Base-by-base conservation (phyloP, 2,888 invertebrate species). In the Nemoura dubitans region DNA sequence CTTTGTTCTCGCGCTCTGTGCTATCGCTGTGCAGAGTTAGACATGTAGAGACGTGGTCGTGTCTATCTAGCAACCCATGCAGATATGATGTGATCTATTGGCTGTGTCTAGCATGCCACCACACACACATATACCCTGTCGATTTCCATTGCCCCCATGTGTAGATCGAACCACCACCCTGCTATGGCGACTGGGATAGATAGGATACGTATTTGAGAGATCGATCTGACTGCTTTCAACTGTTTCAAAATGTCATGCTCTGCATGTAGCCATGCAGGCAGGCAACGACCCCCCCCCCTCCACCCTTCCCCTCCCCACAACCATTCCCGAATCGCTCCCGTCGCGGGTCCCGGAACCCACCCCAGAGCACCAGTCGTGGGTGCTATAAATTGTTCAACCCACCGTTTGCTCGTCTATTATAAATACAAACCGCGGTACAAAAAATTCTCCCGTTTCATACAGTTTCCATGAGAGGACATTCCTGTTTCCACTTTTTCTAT, bases 361-460 rank as follows among this genome's bases (percentile, higher is more conserved):
- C 6, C 76, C 84, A n/a, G n/a, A n/a, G n/a, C n/a, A n/a, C n/a
- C n/a, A 76, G 43, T 29, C 10, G 21, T 76, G 59, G 84, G 21
- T 6, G 59, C 84, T 76, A 84, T 84, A 84, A 84, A 84, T 84
- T 59, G 43, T 27, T 21, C 10, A 84, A 84, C 26, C 84, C 84
- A 84, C 84, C 43, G 84, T 76, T 84, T 84, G 84, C 84, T 21
- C 84, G 59, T 84, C 84, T 84, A 84, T 84, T 84, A 84, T 84
- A 84, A 84, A 84, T 59, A 84, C 59, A 84, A 84, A 84, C 84
- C 76, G 28, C 76, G 59, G 76, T 26, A 30, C 81, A 84, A 83
- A 84, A 84, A 84, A 14, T 76, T 76, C 5, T 30, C 30, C 81
- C n/a, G 84, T 26, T 43, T 84, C 28, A 83, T 27, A 43, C 42